Evolutionary conservation across 2,113 vertebrate genomes (phyloP).

Genomic region (Etheostoma cragini): DNA sequence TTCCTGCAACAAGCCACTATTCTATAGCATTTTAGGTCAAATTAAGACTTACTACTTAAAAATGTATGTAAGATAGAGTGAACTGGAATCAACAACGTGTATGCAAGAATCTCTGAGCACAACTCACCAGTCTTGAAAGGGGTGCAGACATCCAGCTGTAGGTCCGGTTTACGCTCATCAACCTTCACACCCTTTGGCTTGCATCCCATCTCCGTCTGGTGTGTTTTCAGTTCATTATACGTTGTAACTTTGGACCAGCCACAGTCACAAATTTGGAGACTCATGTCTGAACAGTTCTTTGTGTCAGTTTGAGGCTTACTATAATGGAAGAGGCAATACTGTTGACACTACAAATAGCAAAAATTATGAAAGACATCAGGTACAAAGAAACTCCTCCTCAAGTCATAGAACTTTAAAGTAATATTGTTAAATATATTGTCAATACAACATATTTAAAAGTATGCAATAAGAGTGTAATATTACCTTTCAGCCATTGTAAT

Average conservation of each 20-base stretch:
- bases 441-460: not conserved
- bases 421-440: too few species aligned
- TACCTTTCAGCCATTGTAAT: slow-evolving; percentile 30
- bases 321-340: too few species aligned
- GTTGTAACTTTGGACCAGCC: slow-evolving; percentile 51
- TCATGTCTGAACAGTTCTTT: not conserved
- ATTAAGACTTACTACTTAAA: too few species aligned
- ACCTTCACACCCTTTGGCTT: not conserved
- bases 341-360: too few species aligned
- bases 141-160: not conserved
- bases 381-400: too few species aligned
- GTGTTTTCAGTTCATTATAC: slow-evolving; percentile 19
- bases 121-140: slow-evolving; percentile 3
- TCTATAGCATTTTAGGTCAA: not conserved
- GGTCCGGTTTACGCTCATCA: not conserved
- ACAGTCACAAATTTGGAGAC: slow-evolving; percentile 44
- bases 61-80: too few species aligned
- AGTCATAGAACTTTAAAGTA: not conserved
- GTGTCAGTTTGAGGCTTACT: not conserved
- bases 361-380: too few species aligned
- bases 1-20: too few species aligned
- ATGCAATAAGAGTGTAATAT: not conserved
- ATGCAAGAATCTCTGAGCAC: not conserved
- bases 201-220: slow-evolving; percentile 62
- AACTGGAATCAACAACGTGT: too few species aligned